A percentile compares a stretch with the other conserved stretches of the same genome.
These are phyloP conservation scores for Lypha dubia DNA, from an alignment of 2,888 invertebrate species.

Conservation along the genomic window DNA sequence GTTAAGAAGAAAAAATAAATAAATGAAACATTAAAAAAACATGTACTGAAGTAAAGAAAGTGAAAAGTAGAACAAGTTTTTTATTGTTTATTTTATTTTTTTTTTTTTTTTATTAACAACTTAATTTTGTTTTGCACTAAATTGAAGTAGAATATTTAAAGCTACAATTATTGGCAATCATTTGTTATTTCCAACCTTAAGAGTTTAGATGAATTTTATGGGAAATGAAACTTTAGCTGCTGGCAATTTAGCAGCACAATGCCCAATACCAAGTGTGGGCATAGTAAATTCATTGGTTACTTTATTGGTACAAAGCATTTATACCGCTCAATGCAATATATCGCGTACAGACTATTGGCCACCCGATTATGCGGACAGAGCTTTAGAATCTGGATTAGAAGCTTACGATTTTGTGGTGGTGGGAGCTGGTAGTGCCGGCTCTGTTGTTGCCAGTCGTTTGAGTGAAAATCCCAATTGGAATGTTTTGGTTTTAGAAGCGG, in stretches of 20 bases:
- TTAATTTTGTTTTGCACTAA: not conserved
- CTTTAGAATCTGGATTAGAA: conserved; percentile 79
- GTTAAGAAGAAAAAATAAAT: too few species aligned
- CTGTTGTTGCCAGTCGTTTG: conserved; percentile 84
- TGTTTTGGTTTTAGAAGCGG: conserved; percentile 84
- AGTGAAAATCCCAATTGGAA: conserved; percentile 83
- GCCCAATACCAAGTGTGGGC: conserved; percentile 75
- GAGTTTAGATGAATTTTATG: conserved; percentile 82
- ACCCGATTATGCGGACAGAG: conserved; percentile 81
- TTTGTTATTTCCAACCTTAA: not conserved
- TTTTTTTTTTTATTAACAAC: not conserved
- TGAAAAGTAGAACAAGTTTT: not conserved
- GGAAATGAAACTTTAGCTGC: not conserved
- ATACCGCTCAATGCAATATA: conserved; percentile 86
- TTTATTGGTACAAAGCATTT: conserved; percentile 85
- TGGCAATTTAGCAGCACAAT: conserved; percentile 57
- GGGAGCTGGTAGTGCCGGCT: conserved; percentile 84
- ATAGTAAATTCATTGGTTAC: conserved; percentile 83
- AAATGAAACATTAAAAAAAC: too few species aligned
- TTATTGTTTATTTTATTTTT: not conserved
- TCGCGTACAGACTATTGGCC: conserved; percentile 85
- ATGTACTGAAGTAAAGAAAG: not conserved
- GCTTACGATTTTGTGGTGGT: conserved; percentile 82
- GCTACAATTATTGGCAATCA: not conserved
- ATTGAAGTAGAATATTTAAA: not conserved